Evolutionary conservation across 2,113 vertebrate species (phyloP).

Genomic region (Lophius piscatorius): DNA sequence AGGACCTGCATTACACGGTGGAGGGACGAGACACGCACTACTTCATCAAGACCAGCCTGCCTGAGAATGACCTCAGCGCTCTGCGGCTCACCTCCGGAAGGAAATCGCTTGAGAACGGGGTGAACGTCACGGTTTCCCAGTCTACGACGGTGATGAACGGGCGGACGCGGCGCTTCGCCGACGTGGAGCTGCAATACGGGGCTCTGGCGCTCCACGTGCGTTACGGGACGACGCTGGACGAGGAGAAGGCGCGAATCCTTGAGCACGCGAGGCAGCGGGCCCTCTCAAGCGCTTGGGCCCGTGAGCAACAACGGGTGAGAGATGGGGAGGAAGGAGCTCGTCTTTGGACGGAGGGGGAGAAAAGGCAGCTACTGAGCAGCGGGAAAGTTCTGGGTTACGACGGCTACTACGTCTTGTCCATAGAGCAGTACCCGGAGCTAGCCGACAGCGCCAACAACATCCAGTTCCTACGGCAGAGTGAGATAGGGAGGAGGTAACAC

Average conservation of each 20-base stretch:
- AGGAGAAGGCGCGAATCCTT: conserved; percentile 95
- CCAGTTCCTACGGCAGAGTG: conserved; percentile 98
- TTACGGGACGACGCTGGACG: conserved; percentile 94
- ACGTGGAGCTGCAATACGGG: conserved; percentile 95
- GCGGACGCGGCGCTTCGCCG: conserved; percentile 94
- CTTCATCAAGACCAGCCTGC: conserved; percentile 96
- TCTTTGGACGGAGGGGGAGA: conserved; percentile 98
- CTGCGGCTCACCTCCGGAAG: conserved; percentile 92
- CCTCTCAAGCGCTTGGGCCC: conserved; percentile 91
- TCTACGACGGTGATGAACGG: conserved; percentile 96
- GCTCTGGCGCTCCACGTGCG: conserved; percentile 93
- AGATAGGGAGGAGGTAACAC: conserved; percentile 99
- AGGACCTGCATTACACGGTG: conserved; percentile 94
- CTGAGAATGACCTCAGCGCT: conserved; percentile 93
- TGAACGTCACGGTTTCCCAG: conserved; percentile 96
- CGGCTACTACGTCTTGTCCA: conserved; percentile 97
- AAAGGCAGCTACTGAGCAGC: conserved; percentile 95
- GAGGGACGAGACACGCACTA: conserved; percentile 96
- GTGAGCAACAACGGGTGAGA: conserved; percentile 95
- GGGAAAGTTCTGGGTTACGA: conserved; percentile 97
- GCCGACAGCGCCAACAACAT: conserved; percentile 98
- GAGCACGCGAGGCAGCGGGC: conserved; percentile 96
- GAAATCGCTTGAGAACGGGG: conserved; percentile 93
- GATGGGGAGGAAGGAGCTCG: conserved; percentile 96
- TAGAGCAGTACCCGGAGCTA: conserved; percentile 99